A percentile compares a stretch with the other conserved stretches of the same genome.
These are phyloP conservation scores for Phyllotreta cruciferae DNA, from an alignment of 2,888 invertebrate genomes.

Conservation along the genomic window DNA sequence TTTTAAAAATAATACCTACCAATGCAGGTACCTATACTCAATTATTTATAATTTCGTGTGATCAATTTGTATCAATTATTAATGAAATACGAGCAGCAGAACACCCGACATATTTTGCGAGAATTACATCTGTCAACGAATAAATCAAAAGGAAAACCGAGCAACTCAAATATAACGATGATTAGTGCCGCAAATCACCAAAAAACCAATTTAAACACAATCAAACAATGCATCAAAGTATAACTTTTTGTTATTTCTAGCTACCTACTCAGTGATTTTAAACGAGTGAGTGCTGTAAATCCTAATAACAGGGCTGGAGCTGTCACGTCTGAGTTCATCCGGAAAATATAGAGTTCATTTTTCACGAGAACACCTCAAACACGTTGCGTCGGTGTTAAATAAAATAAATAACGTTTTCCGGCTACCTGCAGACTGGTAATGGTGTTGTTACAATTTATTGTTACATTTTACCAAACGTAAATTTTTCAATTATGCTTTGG, in stretches of 20 bases:
- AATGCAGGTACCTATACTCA: too few species aligned
- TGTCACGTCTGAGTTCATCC: slow-evolving; percentile 45
- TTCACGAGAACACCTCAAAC: slow-evolving; percentile 40
- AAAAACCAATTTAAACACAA: slow-evolving; percentile 31
- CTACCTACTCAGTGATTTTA: slow-evolving; percentile 41
- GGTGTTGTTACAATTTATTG: slow-evolving; percentile 3
- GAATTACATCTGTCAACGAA: slow-evolving; percentile 4
- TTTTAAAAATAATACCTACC: too few species aligned
- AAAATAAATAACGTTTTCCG: slow-evolving; percentile 36
- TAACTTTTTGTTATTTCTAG: slow-evolving; percentile 34
- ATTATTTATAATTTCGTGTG: too few species aligned
- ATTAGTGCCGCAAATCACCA: slow-evolving; percentile 31
- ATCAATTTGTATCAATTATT: too few species aligned
- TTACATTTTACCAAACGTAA: not conserved
- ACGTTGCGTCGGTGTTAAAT: slow-evolving; percentile 26
- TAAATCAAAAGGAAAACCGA: not conserved
- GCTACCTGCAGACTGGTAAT: slow-evolving; percentile 5
- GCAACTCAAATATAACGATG: slow-evolving; percentile 23
- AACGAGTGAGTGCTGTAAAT: slow-evolving; percentile 39
- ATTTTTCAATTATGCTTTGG: slow-evolving; percentile 8
- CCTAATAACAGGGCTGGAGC: slow-evolving; percentile 41
- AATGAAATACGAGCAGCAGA: not conserved
- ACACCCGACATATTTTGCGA: not conserved
- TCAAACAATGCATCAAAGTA: slow-evolving; percentile 33
- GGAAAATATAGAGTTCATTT: slow-evolving; percentile 51